These are phyloP conservation scores for Mormyrus hasselquistii DNA, from an alignment of 2,797 vertebrate species.

Conservation along the genomic window DNA sequence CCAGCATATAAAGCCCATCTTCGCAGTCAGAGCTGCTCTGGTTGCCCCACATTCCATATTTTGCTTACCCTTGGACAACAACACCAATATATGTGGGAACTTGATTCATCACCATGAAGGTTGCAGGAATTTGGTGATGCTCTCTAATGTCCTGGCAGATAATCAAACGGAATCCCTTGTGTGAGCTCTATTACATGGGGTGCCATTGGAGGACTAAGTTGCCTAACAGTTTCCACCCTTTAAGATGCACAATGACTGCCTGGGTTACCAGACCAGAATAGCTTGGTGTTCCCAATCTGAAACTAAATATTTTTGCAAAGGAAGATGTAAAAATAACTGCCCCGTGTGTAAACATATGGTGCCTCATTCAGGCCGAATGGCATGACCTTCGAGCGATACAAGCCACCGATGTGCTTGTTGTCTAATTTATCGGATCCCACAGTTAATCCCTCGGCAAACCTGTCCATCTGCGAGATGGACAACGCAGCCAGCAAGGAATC, in stretches of 20 bases:
- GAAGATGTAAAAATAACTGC: neutral
- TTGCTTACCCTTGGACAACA: neutral
- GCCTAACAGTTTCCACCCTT: neutral
- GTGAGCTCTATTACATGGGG: neutral
- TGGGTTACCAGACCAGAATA: neutral
- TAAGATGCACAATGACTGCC: neutral
- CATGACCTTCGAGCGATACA: neutral
- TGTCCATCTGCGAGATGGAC: neutral
- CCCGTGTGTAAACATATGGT: neutral
- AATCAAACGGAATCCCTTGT: slow-evolving; percentile 3
- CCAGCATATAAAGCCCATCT: neutral
- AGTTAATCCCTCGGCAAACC: neutral
- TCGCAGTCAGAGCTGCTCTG: neutral
- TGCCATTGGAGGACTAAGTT: neutral
- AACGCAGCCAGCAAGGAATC: neutral
- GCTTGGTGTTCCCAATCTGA: neutral
- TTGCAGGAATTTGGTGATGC: neutral
- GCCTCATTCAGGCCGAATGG: neutral
- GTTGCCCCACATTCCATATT: neutral
- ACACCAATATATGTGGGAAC: neutral
- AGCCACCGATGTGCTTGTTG: neutral
- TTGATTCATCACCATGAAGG: slow-evolving; percentile 19
- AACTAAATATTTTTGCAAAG: neutral
- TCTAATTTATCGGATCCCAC: neutral
- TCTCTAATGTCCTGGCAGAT: slow-evolving; percentile 11